Evolutionary conservation across 2,888 invertebrate genomes (phyloP), one percentile per base, ranked within the genome.

Genomic region (Ectemnius lituratus): DNA sequence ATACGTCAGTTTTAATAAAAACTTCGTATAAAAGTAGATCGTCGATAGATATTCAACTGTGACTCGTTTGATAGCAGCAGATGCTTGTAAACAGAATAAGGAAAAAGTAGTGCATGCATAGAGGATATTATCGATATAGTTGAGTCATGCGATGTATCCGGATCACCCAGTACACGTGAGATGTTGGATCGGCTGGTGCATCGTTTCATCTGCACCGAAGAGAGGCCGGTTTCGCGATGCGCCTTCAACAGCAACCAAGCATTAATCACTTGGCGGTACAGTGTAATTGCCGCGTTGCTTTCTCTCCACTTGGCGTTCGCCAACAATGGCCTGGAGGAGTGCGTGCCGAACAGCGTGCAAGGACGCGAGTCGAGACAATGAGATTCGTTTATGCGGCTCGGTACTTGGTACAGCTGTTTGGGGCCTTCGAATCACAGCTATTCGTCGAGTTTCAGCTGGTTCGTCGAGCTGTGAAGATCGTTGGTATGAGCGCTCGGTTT

Each of bases 301-400:
- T 81, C 81, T 79, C 80, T 56, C 65, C 20, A 16, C 52, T 52
- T 13, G 16, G 58, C 75, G 23, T 52, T 47, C 60, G 62, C 45
- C 64, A 74, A 82, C 81, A 82, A 79, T 82, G 71, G 67, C 56
- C 49, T 37, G 28, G 64, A 60, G 28, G 64, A 60, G 45, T 66
- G 76, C 66, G 61, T 60, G 71, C 62, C 58, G 63, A 64, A 61
- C 69, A 76, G 5, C 16, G 16, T 67, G 81, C 78, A 75, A 78
- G 66, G 67, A 71, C 81, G 80, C 45, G 37, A 49, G 8, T 52
- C 16, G 62, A 63, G 75, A 78, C 79, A 63, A 68, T 73, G 70
- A 67, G 81, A 81, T 76, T 73, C 73, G 73, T 81, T 80, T 67
- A 81, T 78, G 75, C 62, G 73, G 73, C 68, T 59, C 68, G 57